These are phyloP conservation scores for Drosophila tani DNA, from an alignment of 1,140 invertebrate genomes.

Conservation along the genomic window DNA sequence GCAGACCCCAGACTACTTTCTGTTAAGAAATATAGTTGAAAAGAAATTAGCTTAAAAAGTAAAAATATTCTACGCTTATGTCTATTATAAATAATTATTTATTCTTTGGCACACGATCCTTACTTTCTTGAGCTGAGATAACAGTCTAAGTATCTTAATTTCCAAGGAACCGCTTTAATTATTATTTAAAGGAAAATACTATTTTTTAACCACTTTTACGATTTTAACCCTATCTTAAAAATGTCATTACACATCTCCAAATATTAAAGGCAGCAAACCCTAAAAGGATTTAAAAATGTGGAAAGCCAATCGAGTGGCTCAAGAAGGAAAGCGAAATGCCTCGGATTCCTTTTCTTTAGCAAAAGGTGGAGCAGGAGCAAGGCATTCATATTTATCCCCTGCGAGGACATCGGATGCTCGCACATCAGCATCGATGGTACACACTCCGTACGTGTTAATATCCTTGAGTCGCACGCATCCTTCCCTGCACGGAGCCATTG, in stretches of 20 bases:
- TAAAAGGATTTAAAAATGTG: constrained; percentile 31
- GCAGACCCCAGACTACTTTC: too few species aligned
- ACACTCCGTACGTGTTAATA: constrained; percentile 75
- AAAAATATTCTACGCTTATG: too few species aligned
- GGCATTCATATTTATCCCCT: constrained; percentile 71
- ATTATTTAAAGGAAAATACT: too few species aligned
- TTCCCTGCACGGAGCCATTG: constrained; percentile 48
- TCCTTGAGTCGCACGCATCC: constrained; percentile 51
- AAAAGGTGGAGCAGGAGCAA: constrained; percentile 24
- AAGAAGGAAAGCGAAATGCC: constrained; percentile 13
- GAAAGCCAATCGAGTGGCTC: constrained; percentile 46
- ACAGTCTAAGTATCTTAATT: too few species aligned
- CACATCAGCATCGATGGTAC: constrained; percentile 59
- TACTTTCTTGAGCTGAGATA: too few species aligned
- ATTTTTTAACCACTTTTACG: too few species aligned
- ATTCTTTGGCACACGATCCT: too few species aligned
- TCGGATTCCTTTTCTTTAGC: constrained; percentile 5
- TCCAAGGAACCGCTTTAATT: too few species aligned
- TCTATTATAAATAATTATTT: too few species aligned
- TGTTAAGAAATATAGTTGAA: too few species aligned
- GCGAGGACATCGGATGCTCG: constrained; percentile 56
- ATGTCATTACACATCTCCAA: too few species aligned
- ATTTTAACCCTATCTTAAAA: not conserved
- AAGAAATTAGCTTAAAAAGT: too few species aligned
- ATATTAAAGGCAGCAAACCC: constrained; percentile 12